Percentiles rank a stretch among this genome's conserved stretches.
Conservation (phyloP, 2,113 vertebrate species). For the Psophia crepitans region DNA sequence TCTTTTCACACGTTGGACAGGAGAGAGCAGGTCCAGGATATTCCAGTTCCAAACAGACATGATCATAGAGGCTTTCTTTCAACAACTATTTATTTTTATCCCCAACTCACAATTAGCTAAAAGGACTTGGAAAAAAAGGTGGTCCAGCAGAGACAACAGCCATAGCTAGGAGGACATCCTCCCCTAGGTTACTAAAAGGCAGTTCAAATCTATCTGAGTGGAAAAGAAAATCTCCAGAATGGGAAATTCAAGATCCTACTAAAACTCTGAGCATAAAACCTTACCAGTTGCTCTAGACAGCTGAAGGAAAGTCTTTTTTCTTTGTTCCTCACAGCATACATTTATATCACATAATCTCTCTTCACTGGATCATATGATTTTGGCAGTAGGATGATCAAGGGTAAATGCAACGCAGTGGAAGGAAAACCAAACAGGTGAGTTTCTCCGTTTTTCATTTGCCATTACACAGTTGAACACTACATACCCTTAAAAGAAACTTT, state of each 20-base stretch:
- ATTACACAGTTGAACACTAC: not conserved
- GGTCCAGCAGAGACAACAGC: not conserved
- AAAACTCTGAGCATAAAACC: not conserved
- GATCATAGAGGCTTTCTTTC: not conserved
- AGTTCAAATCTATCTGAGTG: not conserved
- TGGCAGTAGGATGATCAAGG: not conserved
- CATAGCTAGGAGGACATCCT: not conserved
- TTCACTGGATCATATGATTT: not conserved
- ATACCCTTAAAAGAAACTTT: not conserved
- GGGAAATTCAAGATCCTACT: not conserved
- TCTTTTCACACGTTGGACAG: not conserved
- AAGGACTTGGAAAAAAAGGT: not conserved
- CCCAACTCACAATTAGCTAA: not conserved
- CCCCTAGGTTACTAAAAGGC: not conserved
- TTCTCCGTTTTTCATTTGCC: not conserved
- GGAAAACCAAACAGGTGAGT: not conserved
- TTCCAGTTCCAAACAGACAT: not conserved
- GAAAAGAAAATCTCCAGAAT: not conserved
- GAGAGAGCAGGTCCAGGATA: not conserved
- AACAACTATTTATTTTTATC: conserved; percentile 25
- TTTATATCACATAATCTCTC: not conserved
- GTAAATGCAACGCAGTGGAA: not conserved
- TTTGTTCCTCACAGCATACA: not conserved
- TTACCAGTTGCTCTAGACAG: not conserved
- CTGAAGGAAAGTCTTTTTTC: not conserved